Evolutionary conservation across 1,140 invertebrate species (phyloP).

Genomic region (Drosophila setifemur): DNA sequence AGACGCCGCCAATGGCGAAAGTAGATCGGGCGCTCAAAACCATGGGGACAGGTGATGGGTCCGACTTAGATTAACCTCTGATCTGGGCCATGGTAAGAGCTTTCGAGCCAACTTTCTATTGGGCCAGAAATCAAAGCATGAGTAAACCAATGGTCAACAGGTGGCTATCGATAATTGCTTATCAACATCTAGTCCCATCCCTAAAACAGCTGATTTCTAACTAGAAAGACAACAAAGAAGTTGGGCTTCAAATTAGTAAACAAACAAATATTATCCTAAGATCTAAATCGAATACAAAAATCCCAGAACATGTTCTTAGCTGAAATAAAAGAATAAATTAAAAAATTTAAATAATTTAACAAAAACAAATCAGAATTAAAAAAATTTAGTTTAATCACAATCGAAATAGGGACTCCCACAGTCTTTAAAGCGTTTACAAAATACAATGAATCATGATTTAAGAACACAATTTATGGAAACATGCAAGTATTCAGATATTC

Average conservation of each 20-base stretch:
- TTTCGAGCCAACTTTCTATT: constrained; percentile 44
- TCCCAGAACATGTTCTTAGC: too few relatives aligned
- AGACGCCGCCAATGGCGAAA: constrained; percentile 84
- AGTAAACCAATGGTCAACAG: constrained; percentile 57
- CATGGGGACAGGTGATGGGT: neutral
- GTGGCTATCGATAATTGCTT: constrained; percentile 35
- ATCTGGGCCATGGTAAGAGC: constrained; percentile 12
- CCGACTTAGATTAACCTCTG: constrained; percentile 1
- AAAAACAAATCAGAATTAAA: neutral
- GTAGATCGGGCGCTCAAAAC: constrained; percentile 30
- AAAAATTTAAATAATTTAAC: too few relatives aligned
- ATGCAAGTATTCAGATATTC: neutral
- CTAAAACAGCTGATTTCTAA: constrained; percentile 2
- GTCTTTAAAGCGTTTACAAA: constrained; percentile 16
- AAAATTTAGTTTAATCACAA: constrained; percentile 22
- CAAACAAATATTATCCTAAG: too few relatives aligned
- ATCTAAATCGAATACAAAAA: too few relatives aligned
- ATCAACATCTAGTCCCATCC: neutral
- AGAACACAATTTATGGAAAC: neutral
- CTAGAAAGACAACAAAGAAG: too few relatives aligned
- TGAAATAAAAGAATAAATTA: too few relatives aligned
- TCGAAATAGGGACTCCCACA: constrained; percentile 16
- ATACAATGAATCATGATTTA: neutral
- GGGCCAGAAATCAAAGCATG: constrained; percentile 22
- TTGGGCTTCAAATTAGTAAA: neutral